Conservation (phyloP, 2,888 invertebrate species). For the Aelia acuminata region DNA sequence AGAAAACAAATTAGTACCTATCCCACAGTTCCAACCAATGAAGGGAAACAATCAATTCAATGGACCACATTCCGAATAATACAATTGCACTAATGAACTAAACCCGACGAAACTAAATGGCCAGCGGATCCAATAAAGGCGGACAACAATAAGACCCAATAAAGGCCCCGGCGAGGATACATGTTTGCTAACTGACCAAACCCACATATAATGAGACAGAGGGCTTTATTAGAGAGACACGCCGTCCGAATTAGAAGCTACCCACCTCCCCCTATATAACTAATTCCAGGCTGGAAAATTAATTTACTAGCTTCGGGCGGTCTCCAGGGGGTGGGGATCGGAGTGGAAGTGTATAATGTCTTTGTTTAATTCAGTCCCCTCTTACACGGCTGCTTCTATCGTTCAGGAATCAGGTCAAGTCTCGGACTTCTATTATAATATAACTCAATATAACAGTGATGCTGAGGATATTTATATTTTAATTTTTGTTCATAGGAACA, state of each 20-base stretch:
- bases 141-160: constrained; percentile 20
- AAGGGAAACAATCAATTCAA: not conserved
- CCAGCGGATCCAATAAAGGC: constrained; percentile 18
- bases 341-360: not conserved
- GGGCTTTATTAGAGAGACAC: constrained; percentile 23
- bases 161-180: not conserved
- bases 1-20: not conserved
- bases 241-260: constrained; percentile 4
- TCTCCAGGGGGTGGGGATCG: not conserved
- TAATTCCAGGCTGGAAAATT: constrained; percentile 51
- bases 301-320: constrained; percentile 36
- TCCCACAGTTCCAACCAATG: not conserved
- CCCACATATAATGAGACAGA: constrained; percentile 2
- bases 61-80: not conserved
- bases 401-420: not conserved
- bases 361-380: not conserved
- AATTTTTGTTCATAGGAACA: too few relatives aligned
- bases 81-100: not conserved
- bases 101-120: not conserved
- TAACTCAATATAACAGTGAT: too few relatives aligned
- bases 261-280: constrained; percentile 3
- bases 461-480: too few relatives aligned
- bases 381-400: not conserved
- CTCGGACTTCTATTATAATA: not conserved
- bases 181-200: constrained; percentile 36